Evolutionary conservation across 2,797 vertebrate genomes (phyloP).

Genomic region (Anomalospiza imberbis): DNA sequence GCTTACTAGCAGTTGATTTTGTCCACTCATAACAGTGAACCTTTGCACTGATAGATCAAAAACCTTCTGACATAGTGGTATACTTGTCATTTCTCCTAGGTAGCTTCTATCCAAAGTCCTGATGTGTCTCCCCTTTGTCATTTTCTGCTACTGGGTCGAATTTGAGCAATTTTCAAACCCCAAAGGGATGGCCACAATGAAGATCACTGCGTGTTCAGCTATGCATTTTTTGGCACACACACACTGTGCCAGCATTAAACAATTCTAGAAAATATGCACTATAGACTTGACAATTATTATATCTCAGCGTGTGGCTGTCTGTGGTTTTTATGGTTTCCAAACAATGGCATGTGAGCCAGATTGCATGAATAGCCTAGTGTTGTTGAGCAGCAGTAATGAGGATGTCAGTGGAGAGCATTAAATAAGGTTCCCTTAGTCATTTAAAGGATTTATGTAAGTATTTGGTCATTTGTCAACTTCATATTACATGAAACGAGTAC

Average conservation of each 20-base stretch:
- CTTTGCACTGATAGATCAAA: background rate
- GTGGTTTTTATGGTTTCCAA: constrained; percentile 36
- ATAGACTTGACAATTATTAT: constrained; percentile 19
- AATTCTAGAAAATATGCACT: background rate
- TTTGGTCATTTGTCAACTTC: background rate
- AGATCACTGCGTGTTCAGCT: background rate
- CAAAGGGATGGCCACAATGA: background rate
- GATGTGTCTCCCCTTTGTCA: background rate
- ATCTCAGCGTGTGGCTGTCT: background rate
- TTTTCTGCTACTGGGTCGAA: background rate
- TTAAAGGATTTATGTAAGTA: constrained; percentile 35
- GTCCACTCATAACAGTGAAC: fast-evolving
- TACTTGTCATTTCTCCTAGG: background rate
- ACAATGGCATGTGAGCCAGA: constrained; percentile 20
- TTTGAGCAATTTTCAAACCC: background rate
- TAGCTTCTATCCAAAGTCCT: background rate
- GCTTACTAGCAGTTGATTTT: background rate
- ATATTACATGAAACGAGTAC: background rate
- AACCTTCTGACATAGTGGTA: background rate
- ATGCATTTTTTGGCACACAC: background rate
- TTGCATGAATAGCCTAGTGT: background rate
- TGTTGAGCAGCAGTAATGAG: constrained; percentile 32
- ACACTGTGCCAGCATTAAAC: constrained; percentile 2
- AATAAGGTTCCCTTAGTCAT: background rate
- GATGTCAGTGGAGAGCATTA: constrained; percentile 31